Conservation (phyloP, 2,797 vertebrate species). For the Pseudocheirus occidentalis region DNA sequence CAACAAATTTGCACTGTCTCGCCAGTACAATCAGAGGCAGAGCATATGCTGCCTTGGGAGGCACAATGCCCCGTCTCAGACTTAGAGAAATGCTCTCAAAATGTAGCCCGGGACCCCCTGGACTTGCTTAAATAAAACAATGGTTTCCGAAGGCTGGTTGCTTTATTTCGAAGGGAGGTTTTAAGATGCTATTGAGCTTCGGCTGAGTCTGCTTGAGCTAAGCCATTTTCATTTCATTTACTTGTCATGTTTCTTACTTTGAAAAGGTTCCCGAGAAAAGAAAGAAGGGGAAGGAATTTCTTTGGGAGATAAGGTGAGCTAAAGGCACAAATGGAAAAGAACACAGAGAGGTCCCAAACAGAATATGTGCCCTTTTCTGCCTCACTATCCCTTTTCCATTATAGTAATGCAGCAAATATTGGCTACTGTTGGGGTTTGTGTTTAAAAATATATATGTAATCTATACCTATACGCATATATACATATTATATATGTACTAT, state of each 20-base stretch:
- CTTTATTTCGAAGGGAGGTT: conserved; percentile 72
- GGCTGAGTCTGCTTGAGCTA: conserved; percentile 31
- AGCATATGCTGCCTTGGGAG: conserved; percentile 78
- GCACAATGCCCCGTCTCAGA: conserved; percentile 79
- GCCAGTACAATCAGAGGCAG: conserved; percentile 81
- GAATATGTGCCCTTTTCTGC: conserved; percentile 52
- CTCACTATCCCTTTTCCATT: conserved; percentile 42
- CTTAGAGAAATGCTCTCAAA: conserved; percentile 78
- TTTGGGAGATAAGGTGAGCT: conserved; percentile 56
- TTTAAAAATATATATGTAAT: background rate
- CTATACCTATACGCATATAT: background rate
- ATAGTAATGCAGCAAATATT: conserved; percentile 51
- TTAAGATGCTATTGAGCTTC: conserved; percentile 53
- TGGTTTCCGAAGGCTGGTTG: conserved; percentile 67
- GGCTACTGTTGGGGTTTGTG: conserved; percentile 1
- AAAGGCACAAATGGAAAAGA: conserved; percentile 28
- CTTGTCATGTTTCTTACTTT: conserved; percentile 52
- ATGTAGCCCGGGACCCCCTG: conserved; percentile 76
- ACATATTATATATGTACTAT: conserved; percentile 9
- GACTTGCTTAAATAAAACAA: conserved; percentile 76
- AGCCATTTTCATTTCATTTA: conserved; percentile 57
- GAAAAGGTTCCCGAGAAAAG: conserved; percentile 49
- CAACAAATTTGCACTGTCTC: conserved; percentile 83
- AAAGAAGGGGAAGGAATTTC: conserved; percentile 51
- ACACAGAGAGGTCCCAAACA: conserved; percentile 39